Evolutionary conservation across 2,113 vertebrate genomes (phyloP), one percentile per base, ranked within the genome.

Genomic region (Cichladusa arquata): DNA sequence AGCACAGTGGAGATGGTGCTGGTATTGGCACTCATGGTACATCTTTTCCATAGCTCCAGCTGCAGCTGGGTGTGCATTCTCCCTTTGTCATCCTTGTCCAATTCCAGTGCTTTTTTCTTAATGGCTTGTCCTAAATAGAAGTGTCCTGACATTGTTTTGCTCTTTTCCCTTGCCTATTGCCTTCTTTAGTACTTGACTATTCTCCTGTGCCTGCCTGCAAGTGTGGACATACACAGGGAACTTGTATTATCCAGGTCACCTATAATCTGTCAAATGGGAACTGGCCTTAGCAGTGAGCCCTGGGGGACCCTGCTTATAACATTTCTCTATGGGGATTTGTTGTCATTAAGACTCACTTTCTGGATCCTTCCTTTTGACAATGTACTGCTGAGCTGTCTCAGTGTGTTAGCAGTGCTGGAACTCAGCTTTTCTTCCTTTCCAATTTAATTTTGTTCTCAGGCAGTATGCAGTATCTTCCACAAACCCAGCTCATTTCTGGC

Each of bases 211-310:
- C 53, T 79, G 23, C 60, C 69, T 92, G 78, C 45, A 58, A 76
- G 70, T 90, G 50, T 95, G 76, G 70, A 72, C 50, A 12, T 20
- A 25, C 4, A 47, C 40, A 53, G n/a, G 67, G 64, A 67, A n/a
- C n/a, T 73, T 77, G 19, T 62, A 19, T 86, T 96, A 91, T 94
- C 60, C 88, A 88, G 92, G 88, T 92, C 92, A 78, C 92, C 88
- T 96, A 74, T 65, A 92, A 91, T 95, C 48, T 83, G 33, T 54
- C 45, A 17, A 78, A 95, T 88, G 64, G 93, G 78, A 87, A n/a
- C 12, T 70, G 23, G 48, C 80, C 42, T 83, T 58, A 67, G 51
- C 34, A 47, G 28, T 33, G 62, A 86, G 78, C 61, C 81, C 57
- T 71, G 38, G 18, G 67, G 73, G 36, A 50, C 19, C 7, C 71